Base-by-base conservation (phyloP, 2,888 invertebrate species). In the Morpho helenor region DNA sequence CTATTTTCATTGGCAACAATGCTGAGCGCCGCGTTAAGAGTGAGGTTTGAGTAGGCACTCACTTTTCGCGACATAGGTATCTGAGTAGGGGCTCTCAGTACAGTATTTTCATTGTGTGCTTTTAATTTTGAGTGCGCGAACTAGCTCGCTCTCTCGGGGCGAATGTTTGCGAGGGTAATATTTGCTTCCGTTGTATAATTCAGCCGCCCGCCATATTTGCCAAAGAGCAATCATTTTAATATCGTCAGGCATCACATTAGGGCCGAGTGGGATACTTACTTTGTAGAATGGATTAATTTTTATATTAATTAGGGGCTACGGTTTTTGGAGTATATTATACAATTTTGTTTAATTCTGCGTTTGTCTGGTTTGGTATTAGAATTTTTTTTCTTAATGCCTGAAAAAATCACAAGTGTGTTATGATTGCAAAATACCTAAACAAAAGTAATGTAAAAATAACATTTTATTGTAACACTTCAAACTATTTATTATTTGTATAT, bases 111-210 rank as follows among this genome's bases (percentile, higher is more conserved):
- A 91, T 91, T 92, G 92, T 92, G 83, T 92, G 91, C 92, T 92
- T 92, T 92, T 92, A 92, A 92, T 92, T 92, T 92, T 91, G 91
- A 92, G 91, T 91, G 92, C 90, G 92, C 92, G 91, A 92, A 91
- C 92, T 91, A 91, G 91, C 91, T 89, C 83, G 84, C 86, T 89
- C 89, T 89, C 91, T 74, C 79, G 88, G 88, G 91, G 84, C 84
- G 87, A 86, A 84, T 92, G 91, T 92, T 92, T 92, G 91, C 91
- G 78, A 84, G 86, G 91, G 89, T 89, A 91, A 91, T 92, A 92
- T 92, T 92, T 92, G 91, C 91, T 85, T 84, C 90, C 87, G 90
- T 87, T 92, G 90, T 91, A 92, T 92, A 92, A 92, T 92, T 92
- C 92, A 92, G 86, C 89, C 82, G 91, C 89, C 91, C 91, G 91